phyloP scores from a whole-genome alignment of 1,140 invertebrate genomes.

The Dendrolimus kikuchii region DNA sequence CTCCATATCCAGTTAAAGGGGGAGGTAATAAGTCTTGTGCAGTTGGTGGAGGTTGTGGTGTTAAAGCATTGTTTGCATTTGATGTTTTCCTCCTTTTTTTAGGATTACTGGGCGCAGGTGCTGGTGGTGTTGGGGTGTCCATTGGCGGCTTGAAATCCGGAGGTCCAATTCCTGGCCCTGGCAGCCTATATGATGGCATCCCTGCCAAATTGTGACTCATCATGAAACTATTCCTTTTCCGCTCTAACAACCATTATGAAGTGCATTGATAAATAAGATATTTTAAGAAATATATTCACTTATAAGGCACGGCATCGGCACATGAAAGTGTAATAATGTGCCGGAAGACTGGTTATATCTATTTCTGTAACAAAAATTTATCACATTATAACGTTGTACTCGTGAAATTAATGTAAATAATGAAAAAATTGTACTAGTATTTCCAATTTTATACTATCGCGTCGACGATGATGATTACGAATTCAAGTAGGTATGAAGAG shows the following conservation, averaged over 20 bases:
- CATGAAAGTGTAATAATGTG: constrained; percentile 57
- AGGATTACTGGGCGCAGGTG: constrained; percentile 76
- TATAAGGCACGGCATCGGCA: constrained; percentile 62
- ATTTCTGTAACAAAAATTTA: constrained; percentile 64
- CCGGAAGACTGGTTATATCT: constrained; percentile 60
- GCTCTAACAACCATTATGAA: constrained; percentile 54
- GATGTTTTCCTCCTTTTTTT: constrained; percentile 80
- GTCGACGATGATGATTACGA: constrained; percentile 18
- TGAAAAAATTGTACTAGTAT: too few species aligned
- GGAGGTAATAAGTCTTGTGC: constrained; percentile 85
- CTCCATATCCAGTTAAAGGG: constrained; percentile 89
- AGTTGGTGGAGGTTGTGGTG: constrained; percentile 73
- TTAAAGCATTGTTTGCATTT: constrained; percentile 73
- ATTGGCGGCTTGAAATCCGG: constrained; percentile 77
- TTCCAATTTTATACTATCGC: background rate
- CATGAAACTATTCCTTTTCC: constrained; percentile 49
- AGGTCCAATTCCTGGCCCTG: constrained; percentile 76
- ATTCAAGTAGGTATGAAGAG: constrained; percentile 12
- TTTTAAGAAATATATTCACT: constrained; percentile 41
- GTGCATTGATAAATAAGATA: constrained; percentile 25
- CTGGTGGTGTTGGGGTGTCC: constrained; percentile 71
- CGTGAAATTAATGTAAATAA: too few species aligned
- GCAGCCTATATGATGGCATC: constrained; percentile 79
- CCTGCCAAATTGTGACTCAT: constrained; percentile 80
- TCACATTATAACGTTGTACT: too few species aligned